Evolutionary conservation across 2,888 invertebrate genomes (phyloP).

Genomic region (Syrphus vitripennis): DNA sequence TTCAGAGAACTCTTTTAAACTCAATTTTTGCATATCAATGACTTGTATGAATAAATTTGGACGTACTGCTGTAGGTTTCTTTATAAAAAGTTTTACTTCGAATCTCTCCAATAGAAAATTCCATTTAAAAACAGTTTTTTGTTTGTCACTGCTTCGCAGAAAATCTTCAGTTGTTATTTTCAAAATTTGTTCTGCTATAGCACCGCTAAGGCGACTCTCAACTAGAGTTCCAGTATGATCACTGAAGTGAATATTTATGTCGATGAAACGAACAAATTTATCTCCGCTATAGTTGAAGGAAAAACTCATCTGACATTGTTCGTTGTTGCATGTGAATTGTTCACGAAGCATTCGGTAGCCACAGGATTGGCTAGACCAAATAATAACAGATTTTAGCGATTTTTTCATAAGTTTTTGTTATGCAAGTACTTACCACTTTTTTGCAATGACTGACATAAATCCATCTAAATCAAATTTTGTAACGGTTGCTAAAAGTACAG

Average conservation of each 20-base stretch:
- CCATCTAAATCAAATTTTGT: constrained; percentile 89
- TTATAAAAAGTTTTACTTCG: constrained; percentile 81
- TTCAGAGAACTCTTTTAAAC: constrained; percentile 74
- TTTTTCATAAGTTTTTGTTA: background rate
- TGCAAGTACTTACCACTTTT: constrained; percentile 81
- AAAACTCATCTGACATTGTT: constrained; percentile 75
- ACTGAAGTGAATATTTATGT: constrained; percentile 85
- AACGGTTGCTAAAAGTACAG: constrained; percentile 85
- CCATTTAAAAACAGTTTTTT: constrained; percentile 85
- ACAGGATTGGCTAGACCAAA: constrained; percentile 74
- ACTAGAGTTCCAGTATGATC: constrained; percentile 87
- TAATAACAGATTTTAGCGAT: background rate
- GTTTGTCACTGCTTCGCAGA: constrained; percentile 81
- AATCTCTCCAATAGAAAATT: constrained; percentile 85
- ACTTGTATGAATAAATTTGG: constrained; percentile 74
- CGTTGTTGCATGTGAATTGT: constrained; percentile 74
- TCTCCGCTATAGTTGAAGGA: constrained; percentile 73
- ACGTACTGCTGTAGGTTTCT: constrained; percentile 74
- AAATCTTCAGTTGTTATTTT: constrained; percentile 83
- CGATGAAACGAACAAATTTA: constrained; percentile 80
- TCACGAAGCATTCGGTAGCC: constrained; percentile 71
- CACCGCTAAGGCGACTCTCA: constrained; percentile 83
- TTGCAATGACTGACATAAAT: constrained; percentile 77
- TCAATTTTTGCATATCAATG: constrained; percentile 75
- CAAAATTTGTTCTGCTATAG: constrained; percentile 84